Percentiles rank a stretch among this genome's conserved stretches.
phyloP scores from a whole-genome alignment of 2,113 vertebrate genomes.

The Oreochromis spilurus region DNA sequence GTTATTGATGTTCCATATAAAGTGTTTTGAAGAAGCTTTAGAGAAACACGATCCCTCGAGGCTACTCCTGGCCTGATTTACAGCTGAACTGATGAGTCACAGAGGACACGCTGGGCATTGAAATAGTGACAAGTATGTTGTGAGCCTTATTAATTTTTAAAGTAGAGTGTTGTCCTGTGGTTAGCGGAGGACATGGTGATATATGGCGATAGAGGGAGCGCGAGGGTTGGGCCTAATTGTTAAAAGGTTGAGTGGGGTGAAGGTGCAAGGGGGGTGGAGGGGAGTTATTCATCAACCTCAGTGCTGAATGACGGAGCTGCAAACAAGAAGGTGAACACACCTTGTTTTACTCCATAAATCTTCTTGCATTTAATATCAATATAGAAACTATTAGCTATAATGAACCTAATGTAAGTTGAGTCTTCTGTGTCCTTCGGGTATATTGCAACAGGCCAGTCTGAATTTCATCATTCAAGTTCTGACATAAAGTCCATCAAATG shows the following conservation, averaged over 20 bases:
- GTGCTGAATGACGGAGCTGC: not conserved
- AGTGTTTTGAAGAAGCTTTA: constrained; percentile 60
- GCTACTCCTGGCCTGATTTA: constrained; percentile 65
- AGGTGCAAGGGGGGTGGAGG: not conserved
- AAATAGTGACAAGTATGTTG: constrained; percentile 62
- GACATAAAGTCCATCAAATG: not conserved
- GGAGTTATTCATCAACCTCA: not conserved
- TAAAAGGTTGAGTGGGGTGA: constrained; percentile 42
- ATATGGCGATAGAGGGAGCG: constrained; percentile 8
- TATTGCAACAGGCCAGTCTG: not conserved
- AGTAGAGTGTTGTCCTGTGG: constrained; percentile 53
- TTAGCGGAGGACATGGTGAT: constrained; percentile 49
- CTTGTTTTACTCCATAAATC: not conserved
- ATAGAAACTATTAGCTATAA: not conserved
- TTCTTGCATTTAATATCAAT: not conserved
- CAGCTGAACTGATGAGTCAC: constrained; percentile 65
- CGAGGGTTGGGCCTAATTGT: constrained; percentile 33
- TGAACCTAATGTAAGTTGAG: not conserved
- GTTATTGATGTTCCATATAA: constrained; percentile 59
- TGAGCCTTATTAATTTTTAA: constrained; percentile 69
- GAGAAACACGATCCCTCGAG: constrained; percentile 50
- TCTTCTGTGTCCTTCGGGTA: not conserved
- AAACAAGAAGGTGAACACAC: not conserved
- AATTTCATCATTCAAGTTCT: not conserved
- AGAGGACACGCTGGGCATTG: constrained; percentile 59